Conservation (phyloP, 2,797 vertebrate species). For the Cichlasoma orientale region DNA sequence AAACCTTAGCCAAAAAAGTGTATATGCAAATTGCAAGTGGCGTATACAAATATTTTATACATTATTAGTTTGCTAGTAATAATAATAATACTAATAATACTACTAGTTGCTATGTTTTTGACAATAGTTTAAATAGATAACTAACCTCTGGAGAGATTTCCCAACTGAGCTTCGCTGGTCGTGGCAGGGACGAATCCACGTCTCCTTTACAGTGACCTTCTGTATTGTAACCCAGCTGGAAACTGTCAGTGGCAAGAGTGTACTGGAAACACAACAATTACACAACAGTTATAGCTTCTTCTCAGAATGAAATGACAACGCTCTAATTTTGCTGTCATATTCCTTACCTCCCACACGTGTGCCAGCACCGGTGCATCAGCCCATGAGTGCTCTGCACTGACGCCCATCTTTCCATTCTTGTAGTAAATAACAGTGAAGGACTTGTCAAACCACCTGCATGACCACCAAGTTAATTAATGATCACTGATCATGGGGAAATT, state of each 20-base stretch:
- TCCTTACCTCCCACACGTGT: constrained; percentile 88
- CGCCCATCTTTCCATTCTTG: constrained; percentile 88
- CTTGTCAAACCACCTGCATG: constrained; percentile 85
- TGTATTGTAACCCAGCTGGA: constrained; percentile 87
- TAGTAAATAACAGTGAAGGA: constrained; percentile 87
- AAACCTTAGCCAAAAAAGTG: background rate
- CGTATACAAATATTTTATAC: no score
- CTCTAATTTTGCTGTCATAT: background rate
- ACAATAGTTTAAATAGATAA: background rate
- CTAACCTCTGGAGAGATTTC: constrained; percentile 85
- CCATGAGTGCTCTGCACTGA: constrained; percentile 92
- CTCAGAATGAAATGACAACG: background rate
- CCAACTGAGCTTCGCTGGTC: constrained; percentile 87
- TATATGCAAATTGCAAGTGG: background rate
- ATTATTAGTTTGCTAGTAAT: no score
- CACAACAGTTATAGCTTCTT: background rate
- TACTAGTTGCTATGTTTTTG: background rate
- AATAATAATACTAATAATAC: background rate
- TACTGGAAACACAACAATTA: constrained; percentile 75
- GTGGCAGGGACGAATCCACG: constrained; percentile 77
- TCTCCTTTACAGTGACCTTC: constrained; percentile 91
- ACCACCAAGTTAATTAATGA: background rate
- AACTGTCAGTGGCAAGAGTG: constrained; percentile 86
- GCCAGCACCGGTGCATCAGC: constrained; percentile 88
- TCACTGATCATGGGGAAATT: background rate